Conservation (phyloP, 2,797 vertebrate species). For the Arctocebus calabarensis region DNA sequence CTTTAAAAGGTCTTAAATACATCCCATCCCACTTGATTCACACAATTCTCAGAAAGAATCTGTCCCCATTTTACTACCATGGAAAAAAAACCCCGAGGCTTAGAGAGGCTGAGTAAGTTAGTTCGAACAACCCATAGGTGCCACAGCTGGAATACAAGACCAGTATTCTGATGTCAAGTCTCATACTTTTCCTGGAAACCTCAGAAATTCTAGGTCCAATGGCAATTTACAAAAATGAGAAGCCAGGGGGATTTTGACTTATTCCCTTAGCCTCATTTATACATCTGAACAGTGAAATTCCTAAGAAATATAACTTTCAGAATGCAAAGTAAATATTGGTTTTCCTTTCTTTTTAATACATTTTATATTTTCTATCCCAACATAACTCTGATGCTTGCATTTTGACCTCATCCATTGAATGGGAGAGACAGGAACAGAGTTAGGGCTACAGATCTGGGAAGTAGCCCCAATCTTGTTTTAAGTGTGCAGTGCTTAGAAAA, state of each 20-base stretch:
- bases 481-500: background rate
- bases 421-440: background rate
- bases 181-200: background rate
- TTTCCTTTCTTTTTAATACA: constrained; percentile 42
- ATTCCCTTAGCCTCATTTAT: background rate
- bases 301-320: background rate
- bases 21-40: no score
- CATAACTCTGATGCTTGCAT: background rate
- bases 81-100: background rate
- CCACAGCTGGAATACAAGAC: background rate
- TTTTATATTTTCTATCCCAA: background rate
- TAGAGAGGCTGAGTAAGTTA: background rate
- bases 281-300: background rate
- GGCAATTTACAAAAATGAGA: background rate
- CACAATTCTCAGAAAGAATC: no score
- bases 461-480: background rate
- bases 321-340: background rate
- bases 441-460: background rate
- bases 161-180: background rate
- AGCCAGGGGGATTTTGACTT: background rate
- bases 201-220: background rate
- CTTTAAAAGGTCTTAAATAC: no score
- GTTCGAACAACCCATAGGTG: background rate
- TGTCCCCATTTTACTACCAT: background rate
- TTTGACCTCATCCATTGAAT: background rate